Evolutionary conservation across 1,140 invertebrate genomes (phyloP).

Genomic region (Ceratina calcarata): DNA sequence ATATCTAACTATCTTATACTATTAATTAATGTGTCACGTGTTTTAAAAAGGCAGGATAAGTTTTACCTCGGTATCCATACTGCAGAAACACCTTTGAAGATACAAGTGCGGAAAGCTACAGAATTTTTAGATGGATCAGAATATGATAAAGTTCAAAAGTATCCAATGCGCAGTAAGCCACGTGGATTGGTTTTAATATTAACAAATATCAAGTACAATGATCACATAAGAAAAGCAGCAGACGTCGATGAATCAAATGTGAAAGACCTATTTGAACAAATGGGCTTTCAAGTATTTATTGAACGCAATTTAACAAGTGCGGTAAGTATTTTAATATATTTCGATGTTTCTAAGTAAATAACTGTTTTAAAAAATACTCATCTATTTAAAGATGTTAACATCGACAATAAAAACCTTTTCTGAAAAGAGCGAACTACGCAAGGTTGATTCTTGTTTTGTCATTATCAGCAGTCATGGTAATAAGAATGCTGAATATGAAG

Average conservation of each 20-base stretch:
- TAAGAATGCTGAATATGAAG: slow-evolving; percentile 61
- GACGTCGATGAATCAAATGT: slow-evolving; percentile 80
- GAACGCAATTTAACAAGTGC: slow-evolving; percentile 75
- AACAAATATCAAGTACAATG: slow-evolving; percentile 78
- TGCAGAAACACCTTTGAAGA: slow-evolving; percentile 55
- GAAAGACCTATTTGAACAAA: slow-evolving; percentile 78
- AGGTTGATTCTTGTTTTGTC: slow-evolving; percentile 81
- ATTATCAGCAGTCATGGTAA: slow-evolving; percentile 83
- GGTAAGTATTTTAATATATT: slow-evolving; percentile 59
- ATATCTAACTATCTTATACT: neutral
- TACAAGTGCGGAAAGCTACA: slow-evolving; percentile 72
- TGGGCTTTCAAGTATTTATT: slow-evolving; percentile 81
- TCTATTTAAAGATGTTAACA: slow-evolving; percentile 74
- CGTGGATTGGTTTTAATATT: slow-evolving; percentile 83
- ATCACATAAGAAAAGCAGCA: slow-evolving; percentile 76
- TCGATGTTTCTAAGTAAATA: neutral
- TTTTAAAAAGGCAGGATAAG: slow-evolving; percentile 50
- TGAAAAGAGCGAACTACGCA: slow-evolving; percentile 65
- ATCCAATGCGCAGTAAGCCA: slow-evolving; percentile 80
- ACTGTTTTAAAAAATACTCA: neutral
- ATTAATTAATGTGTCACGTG: neutral
- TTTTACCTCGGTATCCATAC: slow-evolving; percentile 60
- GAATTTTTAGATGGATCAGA: slow-evolving; percentile 68
- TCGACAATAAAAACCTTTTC: slow-evolving; percentile 72
- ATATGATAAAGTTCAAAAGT: slow-evolving; percentile 67